phyloP scores from a whole-genome alignment of 2,113 vertebrate species.

The Oceanites oceanicus region DNA sequence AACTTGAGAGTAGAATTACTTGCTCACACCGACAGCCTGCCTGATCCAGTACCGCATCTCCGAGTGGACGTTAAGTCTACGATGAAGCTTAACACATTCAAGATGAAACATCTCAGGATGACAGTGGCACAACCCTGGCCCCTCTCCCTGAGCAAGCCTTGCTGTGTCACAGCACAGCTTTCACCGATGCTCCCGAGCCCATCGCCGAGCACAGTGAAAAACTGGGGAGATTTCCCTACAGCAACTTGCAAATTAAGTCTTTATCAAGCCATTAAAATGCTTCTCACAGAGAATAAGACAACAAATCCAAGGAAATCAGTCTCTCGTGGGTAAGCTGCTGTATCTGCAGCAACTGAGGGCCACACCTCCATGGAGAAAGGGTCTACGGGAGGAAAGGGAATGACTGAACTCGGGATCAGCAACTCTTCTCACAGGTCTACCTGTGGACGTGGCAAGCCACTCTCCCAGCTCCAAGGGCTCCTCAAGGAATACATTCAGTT shows the following conservation, averaged over 20 bases:
- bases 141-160: background rate
- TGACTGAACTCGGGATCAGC: accelerated
- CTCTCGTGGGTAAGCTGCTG: background rate
- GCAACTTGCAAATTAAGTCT: background rate
- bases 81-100: background rate
- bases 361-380: background rate
- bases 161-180: background rate
- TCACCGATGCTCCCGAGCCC: background rate
- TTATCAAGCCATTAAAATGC: background rate
- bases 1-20: background rate
- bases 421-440: background rate
- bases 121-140: background rate
- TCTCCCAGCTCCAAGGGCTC: accelerated
- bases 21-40: background rate
- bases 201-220: background rate
- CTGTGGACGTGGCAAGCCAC: background rate
- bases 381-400: background rate
- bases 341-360: background rate
- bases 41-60: background rate
- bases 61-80: accelerated
- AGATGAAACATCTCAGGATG: background rate
- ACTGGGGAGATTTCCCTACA: background rate
- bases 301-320: background rate
- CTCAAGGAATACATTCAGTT: accelerated
- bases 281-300: background rate